These are phyloP conservation scores for Pardosa pseudoannulata DNA, from an alignment of 2,888 invertebrate species.

Conservation along the genomic window DNA sequence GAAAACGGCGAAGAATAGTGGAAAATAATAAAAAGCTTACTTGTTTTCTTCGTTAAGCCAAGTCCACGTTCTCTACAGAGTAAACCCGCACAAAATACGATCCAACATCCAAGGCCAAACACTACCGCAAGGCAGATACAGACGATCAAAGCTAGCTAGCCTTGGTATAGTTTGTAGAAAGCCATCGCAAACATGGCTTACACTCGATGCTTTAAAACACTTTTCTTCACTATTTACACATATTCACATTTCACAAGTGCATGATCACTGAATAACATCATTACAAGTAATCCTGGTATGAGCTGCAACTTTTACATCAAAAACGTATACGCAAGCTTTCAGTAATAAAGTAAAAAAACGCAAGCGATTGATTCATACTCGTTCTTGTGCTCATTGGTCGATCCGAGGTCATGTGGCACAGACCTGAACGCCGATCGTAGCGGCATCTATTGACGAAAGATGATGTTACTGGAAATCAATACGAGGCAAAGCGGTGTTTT, in stretches of 20 bases:
- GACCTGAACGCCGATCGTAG: constrained; percentile 9
- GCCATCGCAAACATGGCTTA: neutral
- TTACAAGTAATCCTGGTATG: neutral
- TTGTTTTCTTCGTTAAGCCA: neutral
- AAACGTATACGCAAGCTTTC: constrained; percentile 9
- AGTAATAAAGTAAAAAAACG: constrained; percentile 24
- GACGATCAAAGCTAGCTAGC: constrained; percentile 21
- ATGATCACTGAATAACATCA: neutral
- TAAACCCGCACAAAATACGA: constrained; percentile 6
- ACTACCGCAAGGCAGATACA: constrained; percentile 19
- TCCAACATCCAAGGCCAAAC: constrained; percentile 27
- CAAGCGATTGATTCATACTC: constrained; percentile 45
- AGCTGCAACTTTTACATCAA: neutral
- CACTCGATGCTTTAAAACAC: neutral
- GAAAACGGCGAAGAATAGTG: too few relatives aligned
- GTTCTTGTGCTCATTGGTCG: constrained; percentile 54
- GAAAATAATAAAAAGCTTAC: neutral
- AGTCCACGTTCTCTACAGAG: neutral
- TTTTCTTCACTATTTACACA: neutral
- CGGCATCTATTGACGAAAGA: constrained; percentile 39
- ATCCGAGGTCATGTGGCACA: constrained; percentile 48
- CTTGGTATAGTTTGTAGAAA: constrained; percentile 24
- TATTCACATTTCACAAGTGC: neutral
- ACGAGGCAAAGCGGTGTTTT: too few relatives aligned
- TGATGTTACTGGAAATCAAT: neutral